Base-by-base conservation (phyloP, 37 sponge, comb jelly and placozoan species). In the Oopsacas minuta region DNA sequence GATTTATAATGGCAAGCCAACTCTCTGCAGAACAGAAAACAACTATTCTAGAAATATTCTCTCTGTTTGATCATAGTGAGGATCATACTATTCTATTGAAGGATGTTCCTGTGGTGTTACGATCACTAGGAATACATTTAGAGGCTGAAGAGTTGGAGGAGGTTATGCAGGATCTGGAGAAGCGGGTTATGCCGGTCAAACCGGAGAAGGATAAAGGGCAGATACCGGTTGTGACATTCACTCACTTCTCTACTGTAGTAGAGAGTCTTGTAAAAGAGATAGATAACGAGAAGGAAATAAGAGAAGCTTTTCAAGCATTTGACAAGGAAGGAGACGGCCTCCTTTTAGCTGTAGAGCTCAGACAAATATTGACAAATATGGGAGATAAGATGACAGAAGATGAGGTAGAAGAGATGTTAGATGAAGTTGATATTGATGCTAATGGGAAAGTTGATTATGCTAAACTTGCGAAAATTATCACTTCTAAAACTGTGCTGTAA, bases 271-370 rank as follows among this genome's bases (percentile, higher is more conserved):
- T 61, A 5, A 10, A n/a, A 3, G 75, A 61, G 28, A n/a, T 61
- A 25, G 75, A 61, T 61, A n/a, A 61, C 75, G 75, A 61, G 75
- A 61, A n/a, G 30, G 75, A 61, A n/a, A 61, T n/a, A 61, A 25
- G 75, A 34, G 75, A 61, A n/a, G 75, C 75, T 3, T 61, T 61
- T n/a, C 75, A 61, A 12, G 75, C 75, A 12, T 61, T 61, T n/a
- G 75, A 61, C 75, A 3, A 34, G 17, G 75, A 61, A 12, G 75
- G 75, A 12, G 75, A 61, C 20, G 75, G 75, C 30, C 20, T 3
- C 17, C 30, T 61, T 5, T 34, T 61, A 34, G 75, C 75, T n/a
- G 75, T 61, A 12, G 75, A 61, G 75, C 75, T 61, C 5, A 10
- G 75, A 25, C 75, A 61, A 5, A 61, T 61, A 7, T 12, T 61